Evolutionary conservation across 2,113 vertebrate species (phyloP), one percentile per base, ranked within the genome.

Genomic region (Hystrix brachyura): DNA sequence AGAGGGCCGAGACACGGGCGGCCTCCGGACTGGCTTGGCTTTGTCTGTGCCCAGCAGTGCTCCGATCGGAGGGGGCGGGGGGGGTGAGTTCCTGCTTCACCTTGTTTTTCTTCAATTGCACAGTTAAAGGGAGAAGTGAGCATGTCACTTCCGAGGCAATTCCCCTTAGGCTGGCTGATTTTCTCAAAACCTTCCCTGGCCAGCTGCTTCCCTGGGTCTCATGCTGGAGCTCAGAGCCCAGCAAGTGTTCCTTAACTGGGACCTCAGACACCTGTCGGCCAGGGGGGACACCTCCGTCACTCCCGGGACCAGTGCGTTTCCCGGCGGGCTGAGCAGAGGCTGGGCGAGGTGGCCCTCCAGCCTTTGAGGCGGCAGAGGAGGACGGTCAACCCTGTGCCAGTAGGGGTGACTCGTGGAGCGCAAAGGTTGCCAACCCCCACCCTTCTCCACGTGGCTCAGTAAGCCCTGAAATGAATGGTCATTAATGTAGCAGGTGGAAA

Each of bases 111-210:
- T 95, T 95, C 88, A 96, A 32, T 83, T 79, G 85, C 92, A 91
- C 74, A 53, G 96, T 95, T 80, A 67, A 94, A 98, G 97, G 87
- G 97, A 97, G 97, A 98, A 97, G 97, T 95, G 93, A 97, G 97
- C 87, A 82, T 91, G 82, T 74, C 69, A 18, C 72, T 80, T 74
- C 21, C 32, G 97, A 96, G 88, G 91, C 93, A 91, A 88, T 91
- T 88, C 94, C 90, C 88, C 94, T 93, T 83, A 57, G 78, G 80
- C 90, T 46, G 76, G 34, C 25, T 92, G 78, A 57, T 79, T 96
- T 55, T 96, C 96, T 96, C 95, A 95, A 81, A 95, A 57, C 85
- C 83, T 71, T 85, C 79, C 27, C 17, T 29, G 32, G 64, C 79
- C 95, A 96, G 96, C 92, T 97, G 90, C 84, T 34, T 65, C 78